phyloP scores from a whole-genome alignment of 2,113 vertebrate species.

The Callocephalon fimbriatum region DNA sequence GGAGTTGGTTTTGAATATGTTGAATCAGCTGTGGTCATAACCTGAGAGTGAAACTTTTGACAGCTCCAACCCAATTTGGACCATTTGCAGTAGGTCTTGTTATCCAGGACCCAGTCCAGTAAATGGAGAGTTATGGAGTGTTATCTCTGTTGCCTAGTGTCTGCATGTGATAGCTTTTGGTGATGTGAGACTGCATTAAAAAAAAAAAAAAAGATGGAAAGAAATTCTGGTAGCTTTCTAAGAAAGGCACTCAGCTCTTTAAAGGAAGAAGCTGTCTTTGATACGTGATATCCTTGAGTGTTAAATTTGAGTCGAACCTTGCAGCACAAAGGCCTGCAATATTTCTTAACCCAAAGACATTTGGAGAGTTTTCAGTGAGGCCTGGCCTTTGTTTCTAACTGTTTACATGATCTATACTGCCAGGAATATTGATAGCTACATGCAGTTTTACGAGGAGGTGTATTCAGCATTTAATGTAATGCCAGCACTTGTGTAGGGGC shows the following conservation, averaged over 20 bases:
- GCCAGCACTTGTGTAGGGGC: neutral
- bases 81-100: neutral
- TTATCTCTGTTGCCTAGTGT: slow-evolving; percentile 40
- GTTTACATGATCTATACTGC: neutral
- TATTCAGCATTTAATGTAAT: neutral
- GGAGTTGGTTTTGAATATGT: neutral
- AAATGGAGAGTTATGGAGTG: neutral
- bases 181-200: neutral
- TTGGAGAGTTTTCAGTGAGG: neutral
- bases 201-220: neutral
- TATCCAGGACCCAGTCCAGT: neutral
- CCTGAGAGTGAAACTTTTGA: neutral
- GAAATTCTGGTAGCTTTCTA: slow-evolving; percentile 21
- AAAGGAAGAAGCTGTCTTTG: neutral
- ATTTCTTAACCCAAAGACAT: slow-evolving; percentile 4
- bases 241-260: neutral
- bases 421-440: neutral
- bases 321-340: neutral
- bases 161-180: neutral
- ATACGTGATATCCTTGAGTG: neutral
- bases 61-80: neutral
- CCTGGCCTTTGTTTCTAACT: neutral
- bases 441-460: neutral
- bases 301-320: neutral
- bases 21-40: slow-evolving; percentile 8